These are phyloP conservation scores for Aricia agestis DNA, from an alignment of 1,140 invertebrate genomes.

Conservation along the genomic window DNA sequence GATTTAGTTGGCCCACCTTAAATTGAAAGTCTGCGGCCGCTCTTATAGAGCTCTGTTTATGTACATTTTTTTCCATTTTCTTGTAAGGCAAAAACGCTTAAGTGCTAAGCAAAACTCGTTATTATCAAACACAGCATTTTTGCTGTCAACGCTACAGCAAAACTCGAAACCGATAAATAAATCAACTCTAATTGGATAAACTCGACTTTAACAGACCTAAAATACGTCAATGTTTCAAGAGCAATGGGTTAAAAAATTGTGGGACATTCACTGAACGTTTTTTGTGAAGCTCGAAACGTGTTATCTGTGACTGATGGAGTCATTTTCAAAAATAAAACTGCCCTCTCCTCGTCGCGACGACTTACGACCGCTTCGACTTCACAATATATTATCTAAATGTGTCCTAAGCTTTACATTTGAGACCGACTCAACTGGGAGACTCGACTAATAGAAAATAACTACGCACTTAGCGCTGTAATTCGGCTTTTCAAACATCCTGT, in stretches of 20 bases:
- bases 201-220: slow-evolving; percentile 36
- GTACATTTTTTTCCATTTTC: not conserved
- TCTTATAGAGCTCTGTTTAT: too few relatives aligned
- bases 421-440: slow-evolving; percentile 52
- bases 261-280: slow-evolving; percentile 56
- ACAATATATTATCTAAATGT: slow-evolving; percentile 66
- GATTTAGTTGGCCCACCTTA: too few relatives aligned
- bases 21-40: too few relatives aligned
- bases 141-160: not conserved
- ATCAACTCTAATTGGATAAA: slow-evolving; percentile 28
- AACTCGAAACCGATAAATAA: slow-evolving; percentile 27
- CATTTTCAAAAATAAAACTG: slow-evolving; percentile 74
- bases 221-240: slow-evolving; percentile 46
- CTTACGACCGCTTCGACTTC: slow-evolving; percentile 63
- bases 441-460: slow-evolving; percentile 63
- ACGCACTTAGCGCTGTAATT: slow-evolving; percentile 57
- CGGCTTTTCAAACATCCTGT: slow-evolving; percentile 65
- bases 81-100: not conserved
- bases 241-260: slow-evolving; percentile 62
- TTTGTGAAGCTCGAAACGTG: slow-evolving; percentile 54
- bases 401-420: slow-evolving; percentile 38
- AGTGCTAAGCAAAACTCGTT: not conserved
- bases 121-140: not conserved
- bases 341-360: slow-evolving; percentile 52
- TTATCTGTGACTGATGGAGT: slow-evolving; percentile 71